These are phyloP conservation scores for Coturnix japonica DNA, from an alignment of 2,113 vertebrate species.

Conservation along the genomic window DNA sequence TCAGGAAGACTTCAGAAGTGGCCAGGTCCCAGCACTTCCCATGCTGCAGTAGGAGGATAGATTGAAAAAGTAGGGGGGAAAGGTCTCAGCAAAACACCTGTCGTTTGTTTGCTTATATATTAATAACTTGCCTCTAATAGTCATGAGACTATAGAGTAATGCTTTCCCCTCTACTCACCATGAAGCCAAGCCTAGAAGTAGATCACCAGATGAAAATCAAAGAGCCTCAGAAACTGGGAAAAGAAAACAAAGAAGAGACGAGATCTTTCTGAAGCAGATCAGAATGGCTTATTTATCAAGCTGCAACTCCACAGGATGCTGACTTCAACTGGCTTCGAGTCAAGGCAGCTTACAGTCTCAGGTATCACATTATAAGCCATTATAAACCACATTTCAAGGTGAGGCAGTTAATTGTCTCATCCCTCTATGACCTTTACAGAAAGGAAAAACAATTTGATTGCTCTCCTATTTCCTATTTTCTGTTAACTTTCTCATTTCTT, in stretches of 20 bases:
- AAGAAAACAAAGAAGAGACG: neutral
- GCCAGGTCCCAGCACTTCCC: neutral
- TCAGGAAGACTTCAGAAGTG: neutral
- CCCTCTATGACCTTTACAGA: slow-evolving; percentile 4
- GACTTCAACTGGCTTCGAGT: neutral
- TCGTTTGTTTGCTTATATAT: neutral
- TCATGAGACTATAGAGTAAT: neutral
- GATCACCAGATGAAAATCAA: neutral
- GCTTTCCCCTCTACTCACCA: neutral
- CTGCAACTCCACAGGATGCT: neutral
- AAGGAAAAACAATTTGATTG: neutral
- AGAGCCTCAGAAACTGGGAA: neutral
- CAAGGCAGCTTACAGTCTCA: neutral
- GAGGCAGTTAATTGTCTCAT: slow-evolving; percentile 16
- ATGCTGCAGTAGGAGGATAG: neutral
- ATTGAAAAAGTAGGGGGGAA: neutral
- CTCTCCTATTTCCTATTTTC: slow-evolving; percentile 4
- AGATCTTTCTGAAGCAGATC: neutral
- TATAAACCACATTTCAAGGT: slow-evolving; percentile 5
- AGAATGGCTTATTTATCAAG: slow-evolving; percentile 1
- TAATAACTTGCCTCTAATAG: neutral
- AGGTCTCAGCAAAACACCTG: neutral
- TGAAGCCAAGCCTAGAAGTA: neutral
- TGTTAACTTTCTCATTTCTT: neutral
- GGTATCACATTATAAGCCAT: neutral